Conservation (phyloP, 2,797 vertebrate species). For the Gobionotothen gibberifrons region DNA sequence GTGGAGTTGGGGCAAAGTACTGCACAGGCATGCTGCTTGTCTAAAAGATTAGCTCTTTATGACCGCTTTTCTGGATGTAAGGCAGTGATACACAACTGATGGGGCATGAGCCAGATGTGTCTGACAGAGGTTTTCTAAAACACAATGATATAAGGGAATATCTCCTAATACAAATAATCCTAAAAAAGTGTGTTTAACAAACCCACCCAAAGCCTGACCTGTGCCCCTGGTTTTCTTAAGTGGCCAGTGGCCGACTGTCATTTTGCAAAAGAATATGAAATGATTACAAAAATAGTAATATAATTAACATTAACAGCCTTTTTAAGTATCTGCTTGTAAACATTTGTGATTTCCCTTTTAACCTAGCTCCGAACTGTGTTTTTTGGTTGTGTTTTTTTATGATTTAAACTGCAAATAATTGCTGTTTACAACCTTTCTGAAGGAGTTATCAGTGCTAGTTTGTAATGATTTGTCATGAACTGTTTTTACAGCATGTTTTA, state of each 20-base stretch:
- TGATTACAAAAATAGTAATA: too few species aligned
- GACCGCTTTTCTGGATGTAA: too few species aligned
- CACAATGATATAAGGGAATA: too few species aligned
- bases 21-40: not conserved
- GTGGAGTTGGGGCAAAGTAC: constrained; percentile 33
- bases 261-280: too few species aligned
- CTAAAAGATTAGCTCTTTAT: not conserved
- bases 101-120: too few species aligned
- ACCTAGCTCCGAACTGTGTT: not conserved
- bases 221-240: too few species aligned
- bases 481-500: not conserved
- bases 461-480: not conserved
- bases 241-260: too few species aligned
- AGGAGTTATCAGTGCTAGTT: not conserved
- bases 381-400: not conserved
- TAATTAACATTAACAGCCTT: not conserved
- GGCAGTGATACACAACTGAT: too few species aligned
- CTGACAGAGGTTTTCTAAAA: too few species aligned
- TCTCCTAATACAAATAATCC: too few species aligned
- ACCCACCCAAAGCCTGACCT: too few species aligned
- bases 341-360: not conserved
- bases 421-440: not conserved
- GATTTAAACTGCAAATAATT: not conserved
- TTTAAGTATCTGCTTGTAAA: not conserved
- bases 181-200: too few species aligned